phyloP scores from a whole-genome alignment of 53 echinoderm and acorn worm species.

The Holothuria scabra region DNA sequence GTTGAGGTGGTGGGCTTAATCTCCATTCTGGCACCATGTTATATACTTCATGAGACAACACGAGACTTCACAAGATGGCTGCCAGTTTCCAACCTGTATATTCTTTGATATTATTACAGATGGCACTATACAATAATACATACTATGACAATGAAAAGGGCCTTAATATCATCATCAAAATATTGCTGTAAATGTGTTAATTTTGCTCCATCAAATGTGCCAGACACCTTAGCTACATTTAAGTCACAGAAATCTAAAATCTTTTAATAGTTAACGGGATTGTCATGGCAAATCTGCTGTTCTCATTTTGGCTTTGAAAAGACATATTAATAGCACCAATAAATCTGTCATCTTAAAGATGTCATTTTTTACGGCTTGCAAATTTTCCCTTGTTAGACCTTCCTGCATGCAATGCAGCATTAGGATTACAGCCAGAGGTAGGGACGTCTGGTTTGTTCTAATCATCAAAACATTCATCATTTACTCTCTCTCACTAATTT shows the following conservation, averaged over 20 bases:
- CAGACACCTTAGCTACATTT: slow-evolving; percentile 37
- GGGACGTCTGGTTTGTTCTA: background rate
- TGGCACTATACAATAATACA: too few species aligned
- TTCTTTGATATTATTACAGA: too few species aligned
- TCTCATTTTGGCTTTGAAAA: slow-evolving; percentile 59
- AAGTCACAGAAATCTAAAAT: slow-evolving; percentile 45
- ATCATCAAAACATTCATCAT: background rate
- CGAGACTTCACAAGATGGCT: too few species aligned
- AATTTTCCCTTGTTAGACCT: background rate
- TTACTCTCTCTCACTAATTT: background rate
- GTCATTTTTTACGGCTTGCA: background rate
- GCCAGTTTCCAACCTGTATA: too few species aligned
- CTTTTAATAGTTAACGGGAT: slow-evolving; percentile 42
- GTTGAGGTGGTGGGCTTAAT: too few species aligned
- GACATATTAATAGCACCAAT: slow-evolving; percentile 29
- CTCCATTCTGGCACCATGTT: too few species aligned
- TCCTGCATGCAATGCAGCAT: slow-evolving; percentile 57
- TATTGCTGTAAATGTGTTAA: slow-evolving; percentile 51
- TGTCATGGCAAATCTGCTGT: slow-evolving; percentile 43
- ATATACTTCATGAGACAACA: too few species aligned
- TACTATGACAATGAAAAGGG: too few species aligned
- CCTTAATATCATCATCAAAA: slow-evolving; percentile 55
- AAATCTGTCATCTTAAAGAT: slow-evolving; percentile 25
- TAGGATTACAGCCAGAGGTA: slow-evolving; percentile 61
- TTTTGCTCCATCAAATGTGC: slow-evolving; percentile 36